Percentiles rank a stretch among this genome's conserved stretches.
Evolutionary conservation across 2,797 vertebrate genomes (phyloP).

Genomic region (Schizothorax lantsangensis): DNA sequence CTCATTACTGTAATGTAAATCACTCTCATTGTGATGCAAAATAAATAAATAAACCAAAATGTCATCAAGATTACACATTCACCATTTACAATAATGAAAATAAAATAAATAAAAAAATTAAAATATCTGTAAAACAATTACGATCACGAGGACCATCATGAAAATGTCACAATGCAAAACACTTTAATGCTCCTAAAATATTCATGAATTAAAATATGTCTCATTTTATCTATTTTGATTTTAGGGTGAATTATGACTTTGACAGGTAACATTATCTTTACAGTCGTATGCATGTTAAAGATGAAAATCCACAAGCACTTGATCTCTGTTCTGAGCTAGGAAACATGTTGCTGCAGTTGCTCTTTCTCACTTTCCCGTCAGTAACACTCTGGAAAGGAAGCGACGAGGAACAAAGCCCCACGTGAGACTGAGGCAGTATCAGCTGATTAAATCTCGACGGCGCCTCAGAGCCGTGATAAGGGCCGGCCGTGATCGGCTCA

Average conservation of each 20-base stretch:
- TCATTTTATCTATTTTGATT: neutral
- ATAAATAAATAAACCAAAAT: neutral
- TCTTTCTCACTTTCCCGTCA: constrained; percentile 55
- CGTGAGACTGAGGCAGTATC: constrained; percentile 56
- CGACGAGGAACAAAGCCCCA: constrained; percentile 73
- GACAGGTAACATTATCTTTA: neutral
- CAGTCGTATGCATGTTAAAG: neutral
- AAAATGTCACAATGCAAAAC: neutral
- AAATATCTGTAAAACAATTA: neutral
- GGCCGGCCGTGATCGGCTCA: constrained; percentile 10
- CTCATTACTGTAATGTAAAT: too few relatives aligned
- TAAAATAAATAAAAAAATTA: neutral
- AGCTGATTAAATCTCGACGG: constrained; percentile 75
- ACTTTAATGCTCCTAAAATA: neutral
- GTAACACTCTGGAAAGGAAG: constrained; percentile 67
- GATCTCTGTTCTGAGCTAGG: constrained; percentile 70
- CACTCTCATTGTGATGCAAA: too few relatives aligned
- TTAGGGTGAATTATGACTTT: neutral
- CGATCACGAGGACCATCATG: neutral
- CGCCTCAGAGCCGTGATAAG: constrained; percentile 52
- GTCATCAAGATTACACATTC: neutral
- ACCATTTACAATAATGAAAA: neutral
- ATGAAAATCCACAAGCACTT: constrained; percentile 24
- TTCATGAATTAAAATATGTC: neutral
- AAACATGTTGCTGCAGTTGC: neutral